Evolutionary conservation across 2,797 vertebrate species (phyloP), one percentile per base, ranked within the genome.

Genomic region (Acestrorhynchus altus): DNA sequence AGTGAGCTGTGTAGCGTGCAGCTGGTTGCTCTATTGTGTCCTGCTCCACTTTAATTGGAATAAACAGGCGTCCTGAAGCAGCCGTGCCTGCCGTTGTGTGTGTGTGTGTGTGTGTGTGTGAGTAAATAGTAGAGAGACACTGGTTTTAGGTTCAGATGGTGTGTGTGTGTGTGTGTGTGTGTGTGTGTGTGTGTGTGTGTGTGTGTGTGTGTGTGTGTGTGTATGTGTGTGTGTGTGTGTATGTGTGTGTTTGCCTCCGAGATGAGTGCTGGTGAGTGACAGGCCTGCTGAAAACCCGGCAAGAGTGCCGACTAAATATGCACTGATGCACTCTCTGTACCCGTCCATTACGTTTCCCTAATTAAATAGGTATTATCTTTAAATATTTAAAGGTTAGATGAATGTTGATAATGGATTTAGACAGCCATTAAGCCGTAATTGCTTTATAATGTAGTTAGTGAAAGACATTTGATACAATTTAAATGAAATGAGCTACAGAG

Each of bases 371-470:
- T 84, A 94, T 95, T 94, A 95, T 96, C 94, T 94, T 96, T 94
- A 95, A 97, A 96, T 96, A 96, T 96, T 96, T 94, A 95, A 94
- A 96, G 96, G 95, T 95, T 96, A 95, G 94, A 95, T 93, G 95
- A 94, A 96, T 93, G 94, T 93, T 87, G 93, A 95, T 96, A 96
- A 97, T 96, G 94, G 92, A 92, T 96, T 95, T 94, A 92, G 93
- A 95, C 92, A 93, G 94, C 93, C 95, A 96, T 96, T 96, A 96
- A 92, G 93, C 91, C 88, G 87, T 96, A 96, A 97, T 96, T 96
- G 94, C 94, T 95, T 94, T 95, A 92, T 96, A 94, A 96, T 94
- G 94, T 89, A 93, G 94, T 96, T 95, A 95, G 93, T 92, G 90
- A 91, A 90, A 94, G 94, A 94, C 93, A 91, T 93, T 93, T 93